phyloP scores from a whole-genome alignment of 2,797 vertebrate genomes.

The Labroides dimidiatus region DNA sequence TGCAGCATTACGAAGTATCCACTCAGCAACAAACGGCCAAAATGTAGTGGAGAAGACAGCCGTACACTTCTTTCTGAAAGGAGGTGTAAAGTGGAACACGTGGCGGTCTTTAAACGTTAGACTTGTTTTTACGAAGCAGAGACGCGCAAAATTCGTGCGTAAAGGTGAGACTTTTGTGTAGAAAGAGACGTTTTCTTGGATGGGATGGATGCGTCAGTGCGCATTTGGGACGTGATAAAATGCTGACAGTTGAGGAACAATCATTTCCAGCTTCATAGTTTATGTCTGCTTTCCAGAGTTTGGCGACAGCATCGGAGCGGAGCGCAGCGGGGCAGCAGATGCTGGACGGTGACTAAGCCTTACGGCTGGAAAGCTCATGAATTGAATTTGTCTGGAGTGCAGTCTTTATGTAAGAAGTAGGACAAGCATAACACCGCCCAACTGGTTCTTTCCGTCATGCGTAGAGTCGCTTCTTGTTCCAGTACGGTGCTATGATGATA shows the following conservation, averaged over 20 bases:
- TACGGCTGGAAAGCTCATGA: slow-evolving; percentile 45
- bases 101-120: slow-evolving; percentile 9
- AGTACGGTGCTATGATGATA: slow-evolving; percentile 39
- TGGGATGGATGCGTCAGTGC: slow-evolving; percentile 54
- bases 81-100: slow-evolving; percentile 46
- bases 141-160: slow-evolving; percentile 49
- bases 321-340: slow-evolving; percentile 80
- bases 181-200: slow-evolving; percentile 13
- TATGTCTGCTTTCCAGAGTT: slow-evolving; percentile 30
- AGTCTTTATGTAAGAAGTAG: slow-evolving; percentile 71
- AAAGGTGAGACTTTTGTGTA: slow-evolving; percentile 43
- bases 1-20: slow-evolving; percentile 47
- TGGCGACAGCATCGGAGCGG: slow-evolving; percentile 65
- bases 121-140: slow-evolving; percentile 27
- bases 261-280: neutral
- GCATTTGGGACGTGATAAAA: slow-evolving; percentile 3
- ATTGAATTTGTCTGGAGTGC: slow-evolving; percentile 54
- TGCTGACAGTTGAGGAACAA: slow-evolving; percentile 25
- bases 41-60: slow-evolving; percentile 64
- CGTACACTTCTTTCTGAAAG: slow-evolving; percentile 59
- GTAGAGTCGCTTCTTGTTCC: slow-evolving; percentile 31
- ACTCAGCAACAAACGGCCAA: slow-evolving; percentile 47
- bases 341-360: slow-evolving; percentile 67
- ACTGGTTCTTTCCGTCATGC: slow-evolving; percentile 24
- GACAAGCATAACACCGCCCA: slow-evolving; percentile 55